These are phyloP conservation scores for Trichonephila clavipes DNA, from an alignment of 1,140 invertebrate genomes.

Conservation along the genomic window DNA sequence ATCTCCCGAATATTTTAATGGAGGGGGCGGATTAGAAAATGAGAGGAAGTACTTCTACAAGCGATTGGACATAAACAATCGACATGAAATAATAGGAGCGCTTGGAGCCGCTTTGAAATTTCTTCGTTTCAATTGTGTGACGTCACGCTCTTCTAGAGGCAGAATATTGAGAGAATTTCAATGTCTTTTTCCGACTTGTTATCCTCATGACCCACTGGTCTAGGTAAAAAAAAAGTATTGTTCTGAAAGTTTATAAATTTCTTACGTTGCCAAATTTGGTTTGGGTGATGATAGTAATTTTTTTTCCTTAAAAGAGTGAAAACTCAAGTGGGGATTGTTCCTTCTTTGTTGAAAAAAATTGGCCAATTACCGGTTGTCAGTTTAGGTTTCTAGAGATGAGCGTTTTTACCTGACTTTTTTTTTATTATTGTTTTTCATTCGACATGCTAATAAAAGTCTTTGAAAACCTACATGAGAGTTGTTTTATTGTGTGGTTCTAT, in stretches of 20 bases:
- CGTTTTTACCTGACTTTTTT: too few species aligned
- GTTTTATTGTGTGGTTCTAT: too few species aligned
- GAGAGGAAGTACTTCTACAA: constrained; percentile 72
- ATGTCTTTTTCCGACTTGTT: not conserved
- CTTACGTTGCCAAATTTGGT: not conserved
- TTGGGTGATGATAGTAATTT: constrained; percentile 10
- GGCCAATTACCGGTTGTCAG: not conserved
- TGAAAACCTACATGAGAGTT: too few species aligned
- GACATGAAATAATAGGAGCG: constrained; percentile 32
- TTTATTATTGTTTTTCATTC: too few species aligned
- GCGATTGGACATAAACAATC: constrained; percentile 69
- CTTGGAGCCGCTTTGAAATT: not conserved
- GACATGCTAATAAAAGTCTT: too few species aligned
- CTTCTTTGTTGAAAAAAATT: not conserved
- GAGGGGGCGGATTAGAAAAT: constrained; percentile 71
- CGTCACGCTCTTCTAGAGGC: not conserved
- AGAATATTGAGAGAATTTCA: constrained; percentile 31
- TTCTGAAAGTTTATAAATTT: not conserved
- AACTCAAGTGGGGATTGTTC: not conserved
- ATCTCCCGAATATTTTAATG: constrained; percentile 70
- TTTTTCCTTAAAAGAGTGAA: constrained; percentile 7
- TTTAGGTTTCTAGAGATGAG: not conserved
- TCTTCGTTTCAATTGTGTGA: constrained; percentile 10
- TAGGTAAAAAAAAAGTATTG: not conserved
- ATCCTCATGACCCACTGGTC: constrained; percentile 22